Evolutionary conservation across 2,797 vertebrate genomes (phyloP).

Genomic region (Parauchenoglanis ngamensis): DNA sequence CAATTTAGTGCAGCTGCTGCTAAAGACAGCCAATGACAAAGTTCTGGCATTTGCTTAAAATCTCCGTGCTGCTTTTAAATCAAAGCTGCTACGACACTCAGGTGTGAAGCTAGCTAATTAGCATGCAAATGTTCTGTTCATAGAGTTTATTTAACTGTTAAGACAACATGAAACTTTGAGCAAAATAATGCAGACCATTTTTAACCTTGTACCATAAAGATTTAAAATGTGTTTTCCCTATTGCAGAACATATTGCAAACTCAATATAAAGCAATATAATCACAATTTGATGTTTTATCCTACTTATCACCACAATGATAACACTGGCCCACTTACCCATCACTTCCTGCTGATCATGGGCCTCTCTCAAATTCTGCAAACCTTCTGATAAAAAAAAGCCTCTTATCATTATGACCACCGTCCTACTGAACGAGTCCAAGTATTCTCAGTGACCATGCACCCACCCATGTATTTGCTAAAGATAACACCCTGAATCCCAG

Average conservation of each 20-base stretch:
- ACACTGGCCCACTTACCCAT: slow-evolving; percentile 16
- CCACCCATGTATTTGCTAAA: slow-evolving; percentile 11
- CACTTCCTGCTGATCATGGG: slow-evolving; percentile 8
- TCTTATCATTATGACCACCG: slow-evolving; percentile 33
- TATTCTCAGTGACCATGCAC: slow-evolving; percentile 16
- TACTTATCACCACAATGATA: background rate
- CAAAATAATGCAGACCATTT: background rate
- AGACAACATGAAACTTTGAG: no score
- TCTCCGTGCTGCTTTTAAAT: background rate
- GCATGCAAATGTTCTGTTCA: background rate
- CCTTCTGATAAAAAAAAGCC: slow-evolving; percentile 34
- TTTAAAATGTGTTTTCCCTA: background rate
- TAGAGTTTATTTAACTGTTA: background rate
- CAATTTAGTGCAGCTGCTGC: background rate
- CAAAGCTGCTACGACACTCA: background rate
- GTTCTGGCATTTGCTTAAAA: background rate
- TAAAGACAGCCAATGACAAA: background rate
- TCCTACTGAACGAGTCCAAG: slow-evolving; percentile 9
- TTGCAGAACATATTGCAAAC: background rate
- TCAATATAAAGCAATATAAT: background rate
- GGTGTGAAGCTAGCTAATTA: background rate
- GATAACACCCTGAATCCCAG: slow-evolving; percentile 31
- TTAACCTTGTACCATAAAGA: background rate
- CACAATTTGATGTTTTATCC: background rate
- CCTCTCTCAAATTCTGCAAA: slow-evolving; percentile 28